Conservation (phyloP, 2,888 invertebrate genomes). For the Clitarchus hookeri region DNA sequence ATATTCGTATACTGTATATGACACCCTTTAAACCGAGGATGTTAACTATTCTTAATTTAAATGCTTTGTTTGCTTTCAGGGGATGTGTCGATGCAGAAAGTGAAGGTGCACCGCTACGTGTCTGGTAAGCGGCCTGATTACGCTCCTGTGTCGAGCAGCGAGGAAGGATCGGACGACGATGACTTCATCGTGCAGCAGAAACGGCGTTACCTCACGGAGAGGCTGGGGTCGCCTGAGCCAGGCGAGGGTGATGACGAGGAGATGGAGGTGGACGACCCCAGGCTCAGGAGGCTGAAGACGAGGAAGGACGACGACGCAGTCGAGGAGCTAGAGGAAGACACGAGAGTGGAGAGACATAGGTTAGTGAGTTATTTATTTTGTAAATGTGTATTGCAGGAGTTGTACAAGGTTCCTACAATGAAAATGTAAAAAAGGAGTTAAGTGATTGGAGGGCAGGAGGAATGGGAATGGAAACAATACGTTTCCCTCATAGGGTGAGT, state of each 20-base stretch:
- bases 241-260: slow-evolving; percentile 55
- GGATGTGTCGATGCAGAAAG: slow-evolving; percentile 98
- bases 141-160: slow-evolving; percentile 83
- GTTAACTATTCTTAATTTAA: too few relatives aligned
- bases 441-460: too few relatives aligned
- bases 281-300: slow-evolving; percentile 70
- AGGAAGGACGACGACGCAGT: slow-evolving; percentile 56
- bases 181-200: slow-evolving; percentile 72
- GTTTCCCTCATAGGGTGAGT: too few relatives aligned
- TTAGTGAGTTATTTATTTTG: slow-evolving; percentile 23
- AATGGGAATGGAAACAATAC: too few relatives aligned
- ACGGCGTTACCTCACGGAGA: slow-evolving; percentile 36
- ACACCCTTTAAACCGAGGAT: too few relatives aligned
- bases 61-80: slow-evolving; percentile 61
- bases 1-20: too few relatives aligned
- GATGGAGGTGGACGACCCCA: slow-evolving; percentile 75
- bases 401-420: too few relatives aligned
- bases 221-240: slow-evolving; percentile 49
- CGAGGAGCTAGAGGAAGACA: slow-evolving; percentile 53
- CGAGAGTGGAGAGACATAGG: slow-evolving; percentile 61
- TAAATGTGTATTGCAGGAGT: background rate
- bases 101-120: slow-evolving; percentile 97
- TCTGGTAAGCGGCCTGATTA: slow-evolving; percentile 97
- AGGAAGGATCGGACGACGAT: slow-evolving; percentile 87
- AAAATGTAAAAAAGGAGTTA: too few relatives aligned